phyloP scores from a whole-genome alignment of 2,888 invertebrate genomes.

The Oscheius sp. region DNA sequence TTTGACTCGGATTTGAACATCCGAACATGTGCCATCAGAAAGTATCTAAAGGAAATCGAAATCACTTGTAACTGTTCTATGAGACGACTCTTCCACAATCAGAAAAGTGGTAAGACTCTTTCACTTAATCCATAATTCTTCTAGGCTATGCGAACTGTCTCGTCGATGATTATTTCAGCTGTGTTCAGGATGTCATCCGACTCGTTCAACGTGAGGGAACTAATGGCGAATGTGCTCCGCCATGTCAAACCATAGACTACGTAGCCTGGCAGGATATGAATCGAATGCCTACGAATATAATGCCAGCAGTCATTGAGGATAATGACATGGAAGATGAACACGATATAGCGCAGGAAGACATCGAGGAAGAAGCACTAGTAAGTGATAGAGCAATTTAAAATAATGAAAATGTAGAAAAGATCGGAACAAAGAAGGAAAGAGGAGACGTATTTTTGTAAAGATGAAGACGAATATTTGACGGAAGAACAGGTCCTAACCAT shows the following conservation, averaged over 20 bases:
- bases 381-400: background rate
- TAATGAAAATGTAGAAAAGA: constrained; percentile 3
- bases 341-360: constrained; percentile 59
- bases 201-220: constrained; percentile 46
- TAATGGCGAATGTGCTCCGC: constrained; percentile 55
- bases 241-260: constrained; percentile 67
- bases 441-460: constrained; percentile 44
- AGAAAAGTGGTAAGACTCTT: constrained; percentile 1
- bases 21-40: constrained; percentile 56
- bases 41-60: constrained; percentile 62
- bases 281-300: constrained; percentile 62
- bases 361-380: constrained; percentile 48
- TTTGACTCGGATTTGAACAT: constrained; percentile 57
- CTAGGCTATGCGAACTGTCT: constrained; percentile 51
- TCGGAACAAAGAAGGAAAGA: constrained; percentile 25
- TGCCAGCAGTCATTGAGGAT: constrained; percentile 65
- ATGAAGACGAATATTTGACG: constrained; percentile 43
- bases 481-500: constrained; percentile 51
- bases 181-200: constrained; percentile 59
- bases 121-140: background rate
- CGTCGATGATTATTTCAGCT: constrained; percentile 67
- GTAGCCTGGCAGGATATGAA: constrained; percentile 70
- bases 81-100: constrained; percentile 48
- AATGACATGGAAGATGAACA: constrained; percentile 62
- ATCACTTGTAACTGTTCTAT: constrained; percentile 60